Evolutionary conservation across 1,140 invertebrate genomes (phyloP), one percentile per base, ranked within the genome.

Genomic region (Nomia melanderi): DNA sequence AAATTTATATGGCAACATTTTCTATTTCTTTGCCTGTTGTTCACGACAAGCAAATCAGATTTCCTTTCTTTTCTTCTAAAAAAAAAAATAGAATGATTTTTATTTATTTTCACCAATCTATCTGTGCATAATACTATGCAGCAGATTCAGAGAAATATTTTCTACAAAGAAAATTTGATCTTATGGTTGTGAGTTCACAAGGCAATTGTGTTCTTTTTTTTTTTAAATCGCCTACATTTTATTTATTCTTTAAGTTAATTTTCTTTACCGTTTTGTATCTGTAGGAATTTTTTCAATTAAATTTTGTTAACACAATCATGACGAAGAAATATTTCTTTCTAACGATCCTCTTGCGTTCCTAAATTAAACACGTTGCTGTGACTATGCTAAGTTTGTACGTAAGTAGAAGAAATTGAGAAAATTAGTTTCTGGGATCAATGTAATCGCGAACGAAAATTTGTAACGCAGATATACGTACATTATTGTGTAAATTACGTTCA

Each of bases 391-490:
- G 86, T 88, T 89, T 82, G 59, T 83, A 84, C 73, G 67, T 84
- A 86, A 88, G 77, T 76, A 77, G 78, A 86, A 82, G 59, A 66
- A 63, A 47, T 84, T 86, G 81, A 44, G 14, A 82, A 72, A 83
- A 78, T 87, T 77, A 86, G 83, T 88, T 88, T 59, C 84, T 86
- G 87, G 85, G 87, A 88, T 88, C 87, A 87, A 87, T 83, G 84
- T 81, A 83, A 71, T 71, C 41, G 53, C 65, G 69, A 47, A 53
- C 67, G 53, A 50, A 39, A 63, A 72, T 79, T 67, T 63, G 47
- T 50, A 11, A 65, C 60, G 62, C 11, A 73, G 11, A 44, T 54
- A 57, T 31, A 25, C 54, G 33, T 53, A n/a, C 50, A 44, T 59
- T 64, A 31, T 65, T 9, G 23, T 25, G 36, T 0, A 47, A 31